Evolutionary conservation across 2,797 vertebrate genomes (phyloP).

Genomic region (Sebastes nivosus): DNA sequence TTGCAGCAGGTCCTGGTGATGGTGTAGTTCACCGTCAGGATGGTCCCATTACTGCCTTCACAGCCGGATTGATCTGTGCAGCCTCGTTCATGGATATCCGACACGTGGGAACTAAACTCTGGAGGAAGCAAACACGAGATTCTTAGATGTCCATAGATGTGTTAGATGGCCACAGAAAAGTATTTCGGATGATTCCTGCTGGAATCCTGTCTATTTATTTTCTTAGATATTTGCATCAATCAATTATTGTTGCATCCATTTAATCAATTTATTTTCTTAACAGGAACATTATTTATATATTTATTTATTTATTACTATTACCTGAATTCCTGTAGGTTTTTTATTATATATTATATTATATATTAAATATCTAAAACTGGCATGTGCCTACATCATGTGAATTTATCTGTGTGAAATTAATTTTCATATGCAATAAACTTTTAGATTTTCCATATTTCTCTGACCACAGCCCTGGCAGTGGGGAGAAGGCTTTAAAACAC

Average conservation of each 20-base stretch:
- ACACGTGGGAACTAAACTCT: not conserved
- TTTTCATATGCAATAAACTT: not conserved
- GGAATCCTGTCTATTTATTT: not conserved
- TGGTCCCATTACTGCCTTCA: rapidly evolving
- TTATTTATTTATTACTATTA: not conserved
- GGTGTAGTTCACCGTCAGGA: constrained; percentile 8
- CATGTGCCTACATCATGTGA: not conserved
- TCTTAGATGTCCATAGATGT: not conserved
- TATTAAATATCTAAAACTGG: not conserved
- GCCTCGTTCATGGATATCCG: constrained; percentile 15
- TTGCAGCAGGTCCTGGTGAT: constrained; percentile 36
- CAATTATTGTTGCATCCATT: not conserved
- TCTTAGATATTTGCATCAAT: not conserved
- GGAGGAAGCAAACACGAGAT: constrained; percentile 1
- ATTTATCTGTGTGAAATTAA: not conserved
- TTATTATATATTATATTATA: too few relatives aligned
- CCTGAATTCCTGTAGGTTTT: not conserved
- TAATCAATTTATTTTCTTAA: not conserved
- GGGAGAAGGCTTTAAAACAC: not conserved
- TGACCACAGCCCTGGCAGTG: not conserved
- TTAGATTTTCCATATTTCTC: not conserved
- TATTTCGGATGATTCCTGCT: not conserved
- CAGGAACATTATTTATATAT: too few relatives aligned
- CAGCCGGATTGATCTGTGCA: rapidly evolving
- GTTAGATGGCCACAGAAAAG: not conserved